A percentile compares a stretch with the other conserved stretches of the same genome.
Conservation (phyloP, 1,140 invertebrate genomes). For the Bombus turneri region DNA sequence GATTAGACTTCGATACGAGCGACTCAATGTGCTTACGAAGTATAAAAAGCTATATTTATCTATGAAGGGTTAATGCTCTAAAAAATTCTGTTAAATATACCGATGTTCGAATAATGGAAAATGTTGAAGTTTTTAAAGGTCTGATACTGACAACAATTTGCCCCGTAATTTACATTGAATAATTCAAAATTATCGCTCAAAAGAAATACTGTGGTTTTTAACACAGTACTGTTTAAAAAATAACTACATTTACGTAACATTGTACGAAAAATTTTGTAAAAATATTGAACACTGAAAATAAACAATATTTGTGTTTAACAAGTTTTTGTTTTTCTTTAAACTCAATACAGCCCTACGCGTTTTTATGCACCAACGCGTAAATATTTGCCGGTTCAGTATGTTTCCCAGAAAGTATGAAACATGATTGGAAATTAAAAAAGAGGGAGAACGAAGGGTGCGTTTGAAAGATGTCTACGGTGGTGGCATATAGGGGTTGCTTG, state of each 20-base stretch:
- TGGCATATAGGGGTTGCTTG: slow-evolving; percentile 45
- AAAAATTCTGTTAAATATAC: background rate
- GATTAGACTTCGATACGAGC: too few relatives aligned
- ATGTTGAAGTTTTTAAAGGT: background rate
- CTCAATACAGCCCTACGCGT: background rate
- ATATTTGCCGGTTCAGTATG: background rate
- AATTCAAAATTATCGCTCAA: background rate
- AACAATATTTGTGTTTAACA: background rate
- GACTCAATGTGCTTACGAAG: too few relatives aligned
- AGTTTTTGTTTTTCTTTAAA: background rate
- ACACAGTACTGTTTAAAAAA: too few relatives aligned
- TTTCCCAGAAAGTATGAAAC: slow-evolving; percentile 1
- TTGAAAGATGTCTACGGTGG: slow-evolving; percentile 46
- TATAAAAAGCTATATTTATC: background rate
- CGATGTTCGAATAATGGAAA: background rate
- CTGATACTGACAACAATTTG: too few relatives aligned
- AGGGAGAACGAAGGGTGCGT: slow-evolving; percentile 39
- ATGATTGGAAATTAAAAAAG: slow-evolving; percentile 39
- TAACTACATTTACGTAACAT: too few relatives aligned
- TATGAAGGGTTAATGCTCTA: background rate
- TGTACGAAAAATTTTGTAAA: too few relatives aligned
- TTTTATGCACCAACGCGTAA: too few relatives aligned
- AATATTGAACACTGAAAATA: too few relatives aligned
- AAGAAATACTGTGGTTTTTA: background rate
- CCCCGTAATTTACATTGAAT: too few relatives aligned